Evolutionary conservation across 2,797 vertebrate species (phyloP).

Genomic region (Petrocephalus sullivani): DNA sequence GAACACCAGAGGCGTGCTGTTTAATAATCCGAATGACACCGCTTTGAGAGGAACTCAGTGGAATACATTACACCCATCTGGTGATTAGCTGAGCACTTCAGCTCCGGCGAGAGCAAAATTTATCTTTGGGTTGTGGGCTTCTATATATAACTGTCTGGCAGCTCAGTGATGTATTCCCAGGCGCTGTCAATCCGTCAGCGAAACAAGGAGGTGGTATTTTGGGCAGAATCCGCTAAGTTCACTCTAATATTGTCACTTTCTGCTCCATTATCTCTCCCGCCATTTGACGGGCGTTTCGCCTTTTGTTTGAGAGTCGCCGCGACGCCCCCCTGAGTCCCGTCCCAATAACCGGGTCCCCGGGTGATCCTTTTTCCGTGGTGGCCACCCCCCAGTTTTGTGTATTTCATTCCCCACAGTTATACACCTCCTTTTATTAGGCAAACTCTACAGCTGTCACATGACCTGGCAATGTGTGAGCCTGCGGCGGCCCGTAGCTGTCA

Average conservation of each 20-base stretch:
- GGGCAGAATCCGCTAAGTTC: conserved; percentile 23
- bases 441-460: conserved; percentile 7
- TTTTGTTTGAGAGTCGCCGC: neutral
- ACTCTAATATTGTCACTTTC: conserved; percentile 15
- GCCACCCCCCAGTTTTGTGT: neutral
- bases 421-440: neutral
- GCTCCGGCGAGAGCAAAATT: conserved; percentile 23
- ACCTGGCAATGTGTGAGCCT: conserved; percentile 13
- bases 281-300: neutral
- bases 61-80: neutral
- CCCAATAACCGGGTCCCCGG: neutral
- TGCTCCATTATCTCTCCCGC: neutral
- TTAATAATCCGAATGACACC: conserved; percentile 13
- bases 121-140: conserved; percentile 23
- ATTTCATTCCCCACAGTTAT: neutral
- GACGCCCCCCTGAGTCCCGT: neutral
- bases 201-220: conserved; percentile 65
- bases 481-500: neutral
- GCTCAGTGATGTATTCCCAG: conserved; percentile 59
- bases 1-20: neutral
- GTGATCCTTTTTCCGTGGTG: neutral
- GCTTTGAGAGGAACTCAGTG: neutral
- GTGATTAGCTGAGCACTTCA: conserved; percentile 11
- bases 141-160: conserved; percentile 24
- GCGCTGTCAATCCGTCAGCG: conserved; percentile 70